Conservation (phyloP, 2,113 vertebrate genomes). For the Psittacus erithacus region DNA sequence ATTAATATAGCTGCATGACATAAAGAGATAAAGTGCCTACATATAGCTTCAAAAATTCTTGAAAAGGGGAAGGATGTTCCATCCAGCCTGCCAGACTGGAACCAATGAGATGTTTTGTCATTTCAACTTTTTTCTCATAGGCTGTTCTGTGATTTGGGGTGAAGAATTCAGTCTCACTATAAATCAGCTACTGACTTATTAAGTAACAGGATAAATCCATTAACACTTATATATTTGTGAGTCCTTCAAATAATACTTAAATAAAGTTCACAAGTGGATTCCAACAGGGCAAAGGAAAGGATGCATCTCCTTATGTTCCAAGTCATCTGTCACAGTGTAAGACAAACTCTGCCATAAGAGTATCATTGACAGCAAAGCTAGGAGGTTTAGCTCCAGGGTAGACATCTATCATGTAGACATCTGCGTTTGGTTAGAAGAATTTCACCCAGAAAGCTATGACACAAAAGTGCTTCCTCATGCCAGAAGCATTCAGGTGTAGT, state of each 20-base stretch:
- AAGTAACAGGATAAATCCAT: neutral
- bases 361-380: neutral
- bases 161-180: neutral
- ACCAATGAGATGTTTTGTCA: neutral
- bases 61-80: neutral
- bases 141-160: neutral
- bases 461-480: neutral
- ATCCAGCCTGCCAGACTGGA: neutral
- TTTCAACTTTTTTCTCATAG: neutral
- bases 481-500: neutral
- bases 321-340: neutral
- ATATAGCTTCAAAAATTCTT: neutral
- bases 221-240: neutral
- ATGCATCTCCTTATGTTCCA: neutral
- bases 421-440: neutral
- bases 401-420: neutral
- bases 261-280: neutral
- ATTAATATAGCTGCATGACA: neutral
- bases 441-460: neutral
- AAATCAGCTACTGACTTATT: neutral
- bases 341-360: neutral
- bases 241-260: neutral
- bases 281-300: neutral
- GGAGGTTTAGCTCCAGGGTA: neutral
- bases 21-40: neutral